Evolutionary conservation across 53 echinoderm and acorn worm species (phyloP), one percentile per base, ranked within the genome.

Genomic region (Temnopleurus reevesii): DNA sequence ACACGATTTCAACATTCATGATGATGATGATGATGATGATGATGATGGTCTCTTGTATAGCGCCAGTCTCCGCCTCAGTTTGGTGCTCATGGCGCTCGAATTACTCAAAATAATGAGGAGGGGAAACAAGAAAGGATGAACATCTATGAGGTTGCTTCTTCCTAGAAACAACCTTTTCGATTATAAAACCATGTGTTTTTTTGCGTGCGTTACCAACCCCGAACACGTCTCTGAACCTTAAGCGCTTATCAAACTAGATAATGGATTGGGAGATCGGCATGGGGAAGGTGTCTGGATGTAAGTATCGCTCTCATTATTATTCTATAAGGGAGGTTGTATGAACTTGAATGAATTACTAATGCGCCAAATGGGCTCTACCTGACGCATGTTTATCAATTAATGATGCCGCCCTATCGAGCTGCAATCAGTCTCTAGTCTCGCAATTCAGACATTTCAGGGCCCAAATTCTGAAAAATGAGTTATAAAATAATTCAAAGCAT

Each of bases 291-390:
- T 27, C 27, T 47, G 80, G 46, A 80, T 80, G 80, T 49, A 47
- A 27, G 49, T 28, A 49, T 28, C 46, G 19, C 33, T 5, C 57
- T 56, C 33, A 83, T 83, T 23, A 83, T 56, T 34, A 83, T 83
- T 83, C 83, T 33, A 55, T n/a, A 7, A 28, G 23, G 27, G 83
- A 33, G 31, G 54, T 27, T 34, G 56, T 55, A 38, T 83, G 83
- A 83, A 83, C 83, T 83, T 83, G 83, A 55, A 83, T 83, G 83
- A 83, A 83, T 83, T 83, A 53, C 55, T 83, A 83, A 83, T 83
- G 83, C 10, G 54, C 53, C 83, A 83, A 55, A 51, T 53, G 56
- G 83, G 56, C 53, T 55, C 34, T 31, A 55, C 54, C 83, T 55
- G 56, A 38, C 83, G 53, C 83, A 83, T 83, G 54, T 54, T 83